Evolutionary conservation across 1,140 invertebrate genomes (phyloP).

Genomic region (Andricus grossulariae): DNA sequence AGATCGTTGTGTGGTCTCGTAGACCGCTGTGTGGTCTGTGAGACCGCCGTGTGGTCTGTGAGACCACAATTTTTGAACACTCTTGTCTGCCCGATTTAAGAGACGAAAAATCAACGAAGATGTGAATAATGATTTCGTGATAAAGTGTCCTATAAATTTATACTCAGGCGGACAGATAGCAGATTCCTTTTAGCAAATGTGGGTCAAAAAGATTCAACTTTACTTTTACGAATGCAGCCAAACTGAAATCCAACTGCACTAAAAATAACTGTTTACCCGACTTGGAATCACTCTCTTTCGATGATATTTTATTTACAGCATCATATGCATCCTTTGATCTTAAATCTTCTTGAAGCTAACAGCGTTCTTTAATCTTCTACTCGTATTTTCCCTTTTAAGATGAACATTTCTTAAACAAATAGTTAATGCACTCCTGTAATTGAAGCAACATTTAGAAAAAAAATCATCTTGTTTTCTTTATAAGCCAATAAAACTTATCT

Average conservation of each 20-base stretch:
- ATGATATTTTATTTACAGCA: conserved; percentile 1
- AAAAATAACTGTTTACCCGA: neutral
- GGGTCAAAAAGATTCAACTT: neutral
- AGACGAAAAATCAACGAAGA: neutral
- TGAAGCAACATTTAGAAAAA: neutral
- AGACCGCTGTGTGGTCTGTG: too few species aligned
- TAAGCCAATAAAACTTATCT: too few species aligned
- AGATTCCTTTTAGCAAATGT: neutral
- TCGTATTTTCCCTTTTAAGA: neutral
- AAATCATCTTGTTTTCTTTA: too few species aligned
- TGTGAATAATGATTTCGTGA: neutral
- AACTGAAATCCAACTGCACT: neutral
- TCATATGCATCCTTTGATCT: neutral
- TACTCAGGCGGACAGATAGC: neutral
- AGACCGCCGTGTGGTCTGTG: too few species aligned
- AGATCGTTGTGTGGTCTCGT: too few species aligned
- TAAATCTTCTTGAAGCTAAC: neutral
- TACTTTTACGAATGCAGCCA: neutral
- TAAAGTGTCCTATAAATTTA: neutral
- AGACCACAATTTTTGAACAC: too few species aligned
- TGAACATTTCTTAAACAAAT: neutral
- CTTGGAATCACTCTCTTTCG: neutral
- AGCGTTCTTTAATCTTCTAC: neutral
- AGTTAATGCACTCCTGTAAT: neutral
- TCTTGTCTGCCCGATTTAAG: neutral